Evolutionary conservation across 2,888 invertebrate species (phyloP).

Genomic region (Agrotis exclamationis): DNA sequence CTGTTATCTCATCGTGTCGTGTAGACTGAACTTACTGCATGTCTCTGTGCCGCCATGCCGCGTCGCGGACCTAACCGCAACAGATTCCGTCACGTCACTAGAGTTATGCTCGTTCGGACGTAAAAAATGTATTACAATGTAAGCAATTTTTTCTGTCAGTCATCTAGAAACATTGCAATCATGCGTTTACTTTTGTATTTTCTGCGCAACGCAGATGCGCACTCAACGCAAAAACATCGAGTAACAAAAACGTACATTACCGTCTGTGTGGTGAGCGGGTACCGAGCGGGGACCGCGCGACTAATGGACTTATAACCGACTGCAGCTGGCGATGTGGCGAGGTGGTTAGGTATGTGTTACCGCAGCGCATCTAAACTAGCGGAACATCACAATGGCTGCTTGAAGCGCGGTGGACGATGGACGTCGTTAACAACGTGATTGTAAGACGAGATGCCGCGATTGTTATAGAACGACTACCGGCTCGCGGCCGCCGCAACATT

Average conservation of each 20-base stretch:
- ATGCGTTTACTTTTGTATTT: constrained; percentile 50
- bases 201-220: constrained; percentile 53
- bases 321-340: constrained; percentile 39
- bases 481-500: constrained; percentile 32
- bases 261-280: background rate
- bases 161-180: constrained; percentile 58
- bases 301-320: constrained; percentile 55
- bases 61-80: constrained; percentile 23
- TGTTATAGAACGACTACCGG: constrained; percentile 11
- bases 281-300: background rate
- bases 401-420: constrained; percentile 13
- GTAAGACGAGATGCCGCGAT: constrained; percentile 23
- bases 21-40: constrained; percentile 28
- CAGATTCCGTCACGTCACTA: constrained; percentile 62
- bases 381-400: constrained; percentile 11
- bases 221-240: constrained; percentile 44
- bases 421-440: constrained; percentile 23
- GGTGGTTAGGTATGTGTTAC: constrained; percentile 8
- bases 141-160: constrained; percentile 49
- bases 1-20: background rate
- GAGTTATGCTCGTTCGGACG: constrained; percentile 47
- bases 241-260: constrained; percentile 60
- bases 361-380: constrained; percentile 12
- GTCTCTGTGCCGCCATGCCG: background rate
- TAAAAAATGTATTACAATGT: constrained; percentile 61